A percentile compares a stretch with the other conserved stretches of the same genome.
phyloP scores from a whole-genome alignment of 2,113 vertebrate species.

The Strigops habroptila region DNA sequence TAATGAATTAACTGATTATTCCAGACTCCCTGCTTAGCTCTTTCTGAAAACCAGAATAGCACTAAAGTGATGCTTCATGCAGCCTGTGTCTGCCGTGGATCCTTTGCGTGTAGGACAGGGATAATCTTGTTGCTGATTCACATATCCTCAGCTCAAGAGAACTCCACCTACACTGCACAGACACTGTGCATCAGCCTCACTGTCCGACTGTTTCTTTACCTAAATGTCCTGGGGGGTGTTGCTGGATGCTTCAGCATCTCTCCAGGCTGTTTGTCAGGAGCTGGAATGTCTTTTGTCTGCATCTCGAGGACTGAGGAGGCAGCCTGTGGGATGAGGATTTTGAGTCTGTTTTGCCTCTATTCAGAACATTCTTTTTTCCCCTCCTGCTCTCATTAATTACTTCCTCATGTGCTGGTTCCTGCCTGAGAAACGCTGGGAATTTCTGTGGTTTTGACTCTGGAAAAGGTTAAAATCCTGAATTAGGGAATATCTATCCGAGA shows the following conservation, averaged over 20 bases:
- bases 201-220: neutral
- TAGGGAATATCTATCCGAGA: neutral
- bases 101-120: neutral
- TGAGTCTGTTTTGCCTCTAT: constrained; percentile 9
- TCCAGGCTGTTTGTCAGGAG: neutral
- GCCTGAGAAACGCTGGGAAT: neutral
- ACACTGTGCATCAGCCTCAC: neutral
- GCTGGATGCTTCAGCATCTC: neutral
- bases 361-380: constrained; percentile 1
- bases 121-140: neutral
- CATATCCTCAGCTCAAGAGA: neutral
- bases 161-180: fast-evolving
- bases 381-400: constrained; percentile 38
- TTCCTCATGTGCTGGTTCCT: constrained; percentile 35
- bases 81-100: neutral
- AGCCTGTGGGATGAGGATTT: neutral
- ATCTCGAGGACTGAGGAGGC: neutral
- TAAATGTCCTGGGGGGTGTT: neutral
- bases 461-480: neutral
- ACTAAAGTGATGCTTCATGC: neutral
- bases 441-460: neutral
- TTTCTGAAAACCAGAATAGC: neutral
- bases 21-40: neutral
- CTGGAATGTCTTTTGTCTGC: constrained; percentile 9
- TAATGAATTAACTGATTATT: neutral